phyloP scores from a whole-genome alignment of 2,888 invertebrate species.

The Sipha maydis region DNA sequence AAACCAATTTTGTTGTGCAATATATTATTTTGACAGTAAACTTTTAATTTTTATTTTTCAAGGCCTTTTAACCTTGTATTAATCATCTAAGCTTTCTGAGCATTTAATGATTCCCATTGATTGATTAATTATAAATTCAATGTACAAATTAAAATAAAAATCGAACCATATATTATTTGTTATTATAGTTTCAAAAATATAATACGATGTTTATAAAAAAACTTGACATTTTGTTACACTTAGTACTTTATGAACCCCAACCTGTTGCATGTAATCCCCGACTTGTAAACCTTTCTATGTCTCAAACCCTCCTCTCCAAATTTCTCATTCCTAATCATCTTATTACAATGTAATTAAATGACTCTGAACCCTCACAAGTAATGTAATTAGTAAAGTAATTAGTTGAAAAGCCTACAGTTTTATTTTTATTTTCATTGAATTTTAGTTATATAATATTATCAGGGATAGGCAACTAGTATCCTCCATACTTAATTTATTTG shows the following conservation, averaged over 20 bases:
- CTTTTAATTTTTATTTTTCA: background rate
- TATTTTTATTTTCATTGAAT: too few species aligned
- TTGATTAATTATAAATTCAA: background rate
- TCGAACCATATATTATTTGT: background rate
- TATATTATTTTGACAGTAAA: slow-evolving; percentile 30
- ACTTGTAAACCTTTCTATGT: too few species aligned
- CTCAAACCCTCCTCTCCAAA: too few species aligned
- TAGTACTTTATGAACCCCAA: background rate
- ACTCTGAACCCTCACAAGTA: too few species aligned
- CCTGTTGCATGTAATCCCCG: too few species aligned
- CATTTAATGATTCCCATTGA: background rate
- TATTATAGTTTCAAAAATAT: background rate
- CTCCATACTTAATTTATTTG: too few species aligned
- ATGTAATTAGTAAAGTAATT: too few species aligned
- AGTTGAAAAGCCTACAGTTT: too few species aligned
- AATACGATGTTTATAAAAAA: background rate
- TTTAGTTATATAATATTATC: too few species aligned
- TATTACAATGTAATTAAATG: too few species aligned
- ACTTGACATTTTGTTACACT: background rate
- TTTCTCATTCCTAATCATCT: too few species aligned
- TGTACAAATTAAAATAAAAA: background rate
- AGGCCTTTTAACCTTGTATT: background rate
- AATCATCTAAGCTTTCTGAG: background rate
- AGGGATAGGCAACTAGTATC: too few species aligned
- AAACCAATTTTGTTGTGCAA: slow-evolving; percentile 11